phyloP scores from a whole-genome alignment of 2,113 vertebrate genomes.

The Gila orcuttii region DNA sequence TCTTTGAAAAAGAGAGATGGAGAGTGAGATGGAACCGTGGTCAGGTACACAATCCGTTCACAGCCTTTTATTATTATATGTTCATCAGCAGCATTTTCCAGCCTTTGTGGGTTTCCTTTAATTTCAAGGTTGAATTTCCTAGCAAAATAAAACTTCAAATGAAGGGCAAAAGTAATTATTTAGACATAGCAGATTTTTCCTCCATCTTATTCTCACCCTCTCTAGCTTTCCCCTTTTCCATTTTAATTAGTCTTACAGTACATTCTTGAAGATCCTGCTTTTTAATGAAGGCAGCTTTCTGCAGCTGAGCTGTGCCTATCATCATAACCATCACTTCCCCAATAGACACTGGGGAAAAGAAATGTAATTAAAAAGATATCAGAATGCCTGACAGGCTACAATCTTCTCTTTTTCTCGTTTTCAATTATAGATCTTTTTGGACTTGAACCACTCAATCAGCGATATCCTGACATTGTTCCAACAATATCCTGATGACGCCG shows the following conservation, averaged over 20 bases:
- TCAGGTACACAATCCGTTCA: slow-evolving; percentile 27
- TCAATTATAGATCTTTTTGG: slow-evolving; percentile 71
- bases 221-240: slow-evolving; percentile 50
- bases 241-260: slow-evolving; percentile 69
- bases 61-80: slow-evolving; percentile 29
- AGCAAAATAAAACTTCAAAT: slow-evolving; percentile 37
- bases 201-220: slow-evolving; percentile 33
- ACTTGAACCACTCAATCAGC: slow-evolving; percentile 71
- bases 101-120: slow-evolving; percentile 33
- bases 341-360: slow-evolving; percentile 69
- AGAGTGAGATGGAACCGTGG: slow-evolving; percentile 2
- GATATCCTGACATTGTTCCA: slow-evolving; percentile 56
- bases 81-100: slow-evolving; percentile 23
- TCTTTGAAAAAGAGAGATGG: neutral
- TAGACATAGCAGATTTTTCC: slow-evolving; percentile 37
- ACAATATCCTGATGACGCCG: slow-evolving; percentile 2
- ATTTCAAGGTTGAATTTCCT: slow-evolving; percentile 43
- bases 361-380: slow-evolving; percentile 79
- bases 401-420: slow-evolving; percentile 60
- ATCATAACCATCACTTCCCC: slow-evolving; percentile 44
- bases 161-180: slow-evolving; percentile 35
- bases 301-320: slow-evolving; percentile 59
- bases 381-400: slow-evolving; percentile 72
- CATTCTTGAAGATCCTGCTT: slow-evolving; percentile 65
- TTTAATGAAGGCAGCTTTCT: slow-evolving; percentile 72